Base-by-base conservation (phyloP, 2,113 vertebrate species). In the Xenotilapia longispinis region DNA sequence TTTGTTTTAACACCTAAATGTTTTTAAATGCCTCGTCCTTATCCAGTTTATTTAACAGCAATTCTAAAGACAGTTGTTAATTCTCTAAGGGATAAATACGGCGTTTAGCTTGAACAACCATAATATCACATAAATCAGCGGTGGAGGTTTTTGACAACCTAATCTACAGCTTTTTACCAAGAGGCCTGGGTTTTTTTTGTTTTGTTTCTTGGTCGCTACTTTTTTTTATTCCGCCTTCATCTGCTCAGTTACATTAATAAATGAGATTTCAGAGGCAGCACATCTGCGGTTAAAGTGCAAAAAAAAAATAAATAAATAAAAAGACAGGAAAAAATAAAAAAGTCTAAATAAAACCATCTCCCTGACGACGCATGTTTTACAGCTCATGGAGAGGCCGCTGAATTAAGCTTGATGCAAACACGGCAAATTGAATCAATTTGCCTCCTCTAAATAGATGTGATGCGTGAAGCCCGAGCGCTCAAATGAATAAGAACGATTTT, bases 371-470 rank as follows among this genome's bases (percentile, higher is more conserved):
- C 55, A 13, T 82, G 92, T 86, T 92, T 92, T 87, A 86, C 94
- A 91, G 94, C 94, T 94, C 93, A 88, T 53, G 2, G 85, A 93
- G 90, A 94, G 90, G 89, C 86, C 23, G 83, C 81, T 2, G 92
- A 96, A 95, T 95, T 92, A 94, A 91, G 91, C 31, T 21, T 58
- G 93, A 95, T 91, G 92, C 93, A 95, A 94, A 95, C 93, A 84
- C 55, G 38, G 91, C 94, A 95, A 96, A 96, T 96, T 95, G 93
- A 95, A 96, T 95, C 94, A 95, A 95, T 95, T 95, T 94, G 91
- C 89, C 87, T 87, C 83, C 68, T 87, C 92, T 95, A 95, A 96
- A 94, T 94, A 85, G 94, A 96, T 95, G 91, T 91, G 95, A 95
- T 93, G 93, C 84, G 84, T 57, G 31, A 49, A 86, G 92, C 63